These are phyloP conservation scores for Tillus elongatus DNA, from an alignment of 2,888 invertebrate genomes.

Conservation along the genomic window DNA sequence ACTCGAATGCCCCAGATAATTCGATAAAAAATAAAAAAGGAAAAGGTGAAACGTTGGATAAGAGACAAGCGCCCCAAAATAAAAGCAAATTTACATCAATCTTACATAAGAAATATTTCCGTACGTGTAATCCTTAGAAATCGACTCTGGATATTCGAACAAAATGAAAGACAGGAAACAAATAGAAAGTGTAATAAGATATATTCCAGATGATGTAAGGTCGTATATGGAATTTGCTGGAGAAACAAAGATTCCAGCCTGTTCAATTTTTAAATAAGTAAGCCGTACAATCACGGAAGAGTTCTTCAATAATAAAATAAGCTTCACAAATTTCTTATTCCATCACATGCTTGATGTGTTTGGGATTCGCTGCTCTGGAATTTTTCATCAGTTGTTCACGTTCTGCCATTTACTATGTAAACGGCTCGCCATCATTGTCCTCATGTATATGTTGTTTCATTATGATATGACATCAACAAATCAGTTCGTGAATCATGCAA, in stretches of 20 bases:
- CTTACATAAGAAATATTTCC: no score
- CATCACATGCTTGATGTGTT: slow-evolving; percentile 18
- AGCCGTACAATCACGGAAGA: slow-evolving; percentile 5
- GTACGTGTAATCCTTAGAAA: no score
- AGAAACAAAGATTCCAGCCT: slow-evolving; percentile 1
- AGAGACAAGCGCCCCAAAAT: no score
- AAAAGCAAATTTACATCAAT: no score
- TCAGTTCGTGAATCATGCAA: not conserved
- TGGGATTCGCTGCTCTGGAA: slow-evolving; percentile 13
- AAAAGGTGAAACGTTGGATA: no score
- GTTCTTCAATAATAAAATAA: slow-evolving; percentile 14
- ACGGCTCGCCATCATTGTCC: slow-evolving; percentile 6
- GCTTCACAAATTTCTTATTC: slow-evolving; percentile 18
- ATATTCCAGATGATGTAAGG: not conserved
- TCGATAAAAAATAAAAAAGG: no score
- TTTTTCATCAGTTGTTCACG: slow-evolving; percentile 15
- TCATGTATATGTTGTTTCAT: not conserved
- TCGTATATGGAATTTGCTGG: slow-evolving; percentile 1
- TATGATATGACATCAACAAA: slow-evolving; percentile 5
- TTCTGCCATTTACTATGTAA: not conserved
- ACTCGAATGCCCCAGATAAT: no score
- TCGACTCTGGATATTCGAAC: no score
- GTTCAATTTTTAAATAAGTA: slow-evolving; percentile 7
- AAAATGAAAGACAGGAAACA: not conserved
- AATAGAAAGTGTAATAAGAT: not conserved